A percentile compares a stretch with the other conserved stretches of the same genome.
Conservation (phyloP, 2,113 vertebrate species). For the Myotis yumanensis region DNA sequence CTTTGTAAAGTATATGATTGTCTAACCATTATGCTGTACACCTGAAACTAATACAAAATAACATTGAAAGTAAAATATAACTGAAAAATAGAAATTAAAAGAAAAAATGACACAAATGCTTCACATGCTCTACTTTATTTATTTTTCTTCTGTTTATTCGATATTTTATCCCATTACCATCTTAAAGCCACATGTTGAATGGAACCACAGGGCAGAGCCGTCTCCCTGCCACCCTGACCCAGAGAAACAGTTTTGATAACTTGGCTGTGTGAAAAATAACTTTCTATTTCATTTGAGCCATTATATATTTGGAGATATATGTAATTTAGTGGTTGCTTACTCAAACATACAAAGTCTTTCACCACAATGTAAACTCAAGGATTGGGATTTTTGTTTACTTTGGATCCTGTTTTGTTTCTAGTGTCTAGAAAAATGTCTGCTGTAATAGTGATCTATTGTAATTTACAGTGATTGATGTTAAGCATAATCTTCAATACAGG, state of each 20-base stretch:
- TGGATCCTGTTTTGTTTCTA: not conserved
- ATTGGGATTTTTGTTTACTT: not conserved
- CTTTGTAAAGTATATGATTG: not conserved
- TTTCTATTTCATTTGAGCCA: not conserved
- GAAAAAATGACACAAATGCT: not conserved
- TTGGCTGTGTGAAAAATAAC: not conserved
- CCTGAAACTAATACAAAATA: not conserved
- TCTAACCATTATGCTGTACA: not conserved
- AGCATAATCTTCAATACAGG: not conserved
- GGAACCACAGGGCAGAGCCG: not conserved
- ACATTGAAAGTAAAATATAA: not conserved
- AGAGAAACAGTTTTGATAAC: not conserved
- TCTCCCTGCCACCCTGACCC: not conserved
- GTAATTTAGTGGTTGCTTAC: not conserved
- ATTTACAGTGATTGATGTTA: not conserved
- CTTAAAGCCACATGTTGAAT: not conserved
- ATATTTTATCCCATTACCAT: not conserved
- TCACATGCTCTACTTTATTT: not conserved
- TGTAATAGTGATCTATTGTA: not conserved
- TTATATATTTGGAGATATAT: not conserved
- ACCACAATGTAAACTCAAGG: not conserved
- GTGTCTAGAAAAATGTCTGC: not conserved
- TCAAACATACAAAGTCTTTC: not conserved
- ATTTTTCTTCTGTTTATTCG: not conserved
- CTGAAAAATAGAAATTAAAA: not conserved